Percentiles rank a stretch among this genome's conserved stretches.
Conservation (phyloP, 2,888 invertebrate genomes). For the Asteroscopus sphinx region DNA sequence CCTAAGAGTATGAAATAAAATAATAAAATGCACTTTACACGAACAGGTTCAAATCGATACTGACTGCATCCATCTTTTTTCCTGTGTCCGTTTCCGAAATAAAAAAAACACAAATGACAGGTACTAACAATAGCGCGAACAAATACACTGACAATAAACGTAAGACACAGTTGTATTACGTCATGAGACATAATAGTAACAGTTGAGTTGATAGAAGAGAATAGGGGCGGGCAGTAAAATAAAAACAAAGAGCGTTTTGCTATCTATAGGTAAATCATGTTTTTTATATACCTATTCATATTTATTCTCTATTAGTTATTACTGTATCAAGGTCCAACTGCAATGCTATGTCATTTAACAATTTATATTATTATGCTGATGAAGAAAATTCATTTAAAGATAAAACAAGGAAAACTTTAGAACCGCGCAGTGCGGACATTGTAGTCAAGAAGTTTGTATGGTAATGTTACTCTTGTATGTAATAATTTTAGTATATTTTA, state of each 20-base stretch:
- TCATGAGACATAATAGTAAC: constrained; percentile 34
- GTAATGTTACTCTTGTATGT: too few species aligned
- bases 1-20: constrained; percentile 45
- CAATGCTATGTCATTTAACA: too few species aligned
- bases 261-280: neutral
- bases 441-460: too few species aligned
- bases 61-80: constrained; percentile 75
- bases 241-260: constrained; percentile 1
- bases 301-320: too few species aligned
- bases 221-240: constrained; percentile 29
- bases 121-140: constrained; percentile 70
- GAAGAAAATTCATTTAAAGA: too few species aligned
- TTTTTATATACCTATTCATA: neutral
- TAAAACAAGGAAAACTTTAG: too few species aligned
- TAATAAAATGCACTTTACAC: constrained; percentile 80
- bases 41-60: constrained; percentile 81
- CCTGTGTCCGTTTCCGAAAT: constrained; percentile 86
- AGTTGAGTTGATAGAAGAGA: constrained; percentile 5
- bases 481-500: too few species aligned
- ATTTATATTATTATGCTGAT: too few species aligned
- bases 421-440: too few species aligned
- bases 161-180: constrained; percentile 54
- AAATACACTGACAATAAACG: constrained; percentile 60
- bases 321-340: too few species aligned
- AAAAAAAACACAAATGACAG: constrained; percentile 76